Conservation (phyloP, 2,888 invertebrate genomes). For the Diloba caeruleocephala region DNA sequence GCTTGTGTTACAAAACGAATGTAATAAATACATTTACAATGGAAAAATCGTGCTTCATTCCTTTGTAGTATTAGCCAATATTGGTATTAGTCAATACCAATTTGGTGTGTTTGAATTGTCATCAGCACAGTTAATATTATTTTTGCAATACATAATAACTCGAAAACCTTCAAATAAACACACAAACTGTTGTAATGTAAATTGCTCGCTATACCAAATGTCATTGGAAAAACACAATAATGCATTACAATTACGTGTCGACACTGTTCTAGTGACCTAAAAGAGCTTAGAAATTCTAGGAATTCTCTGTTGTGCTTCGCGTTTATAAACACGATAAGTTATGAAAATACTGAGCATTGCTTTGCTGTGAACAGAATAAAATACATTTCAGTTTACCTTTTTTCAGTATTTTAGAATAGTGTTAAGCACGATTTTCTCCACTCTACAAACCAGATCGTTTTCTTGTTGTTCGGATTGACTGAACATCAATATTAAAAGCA, state of each 20-base stretch:
- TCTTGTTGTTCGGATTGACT: conserved; percentile 19
- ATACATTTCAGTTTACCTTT: conserved; percentile 10
- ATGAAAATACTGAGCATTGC: conserved; percentile 17
- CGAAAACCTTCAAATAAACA: too few species aligned
- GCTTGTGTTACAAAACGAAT: conserved; percentile 4
- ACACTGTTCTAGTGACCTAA: conserved; percentile 28
- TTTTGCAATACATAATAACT: too few species aligned
- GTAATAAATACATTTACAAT: neutral
- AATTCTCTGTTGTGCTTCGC: conserved; percentile 17
- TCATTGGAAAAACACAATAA: conserved; percentile 24
- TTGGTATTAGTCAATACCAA: too few species aligned
- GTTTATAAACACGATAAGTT: conserved; percentile 19
- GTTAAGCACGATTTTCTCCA: conserved; percentile 20
- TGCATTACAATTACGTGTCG: conserved; percentile 33
- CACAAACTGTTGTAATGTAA: neutral
- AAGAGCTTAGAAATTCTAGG: conserved; percentile 31
- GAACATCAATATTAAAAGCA: conserved; percentile 32
- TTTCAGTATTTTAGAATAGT: conserved; percentile 6
- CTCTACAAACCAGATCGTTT: conserved; percentile 12
- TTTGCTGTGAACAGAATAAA: conserved; percentile 23
- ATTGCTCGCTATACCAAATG: conserved; percentile 3
- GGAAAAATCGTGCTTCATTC: conserved; percentile 1
- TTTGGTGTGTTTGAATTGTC: too few species aligned
- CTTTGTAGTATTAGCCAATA: too few species aligned
- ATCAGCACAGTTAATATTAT: too few species aligned